Conservation (phyloP, 2,888 invertebrate species). For the Xiphydria camelus region DNA sequence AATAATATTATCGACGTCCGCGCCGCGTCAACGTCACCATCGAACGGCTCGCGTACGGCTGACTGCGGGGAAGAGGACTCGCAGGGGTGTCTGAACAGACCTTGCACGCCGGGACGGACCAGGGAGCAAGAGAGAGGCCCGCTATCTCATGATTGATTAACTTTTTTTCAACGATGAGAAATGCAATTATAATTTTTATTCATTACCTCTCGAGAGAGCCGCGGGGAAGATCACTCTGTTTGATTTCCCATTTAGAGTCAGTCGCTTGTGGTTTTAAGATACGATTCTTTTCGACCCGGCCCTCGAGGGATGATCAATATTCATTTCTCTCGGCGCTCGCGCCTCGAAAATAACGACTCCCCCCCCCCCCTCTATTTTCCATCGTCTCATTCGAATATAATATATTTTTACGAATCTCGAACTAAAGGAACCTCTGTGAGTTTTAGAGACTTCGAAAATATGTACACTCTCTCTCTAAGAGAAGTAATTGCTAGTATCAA, state of each 20-base stretch:
- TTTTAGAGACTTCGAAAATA: no score
- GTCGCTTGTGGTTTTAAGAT: constrained; percentile 56
- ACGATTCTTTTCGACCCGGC: constrained; percentile 48
- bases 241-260: constrained; percentile 51
- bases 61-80: no score
- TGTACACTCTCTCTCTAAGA: no score
- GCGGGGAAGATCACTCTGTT: constrained; percentile 36
- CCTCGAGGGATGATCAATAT: constrained; percentile 48
- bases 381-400: no score
- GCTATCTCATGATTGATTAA: constrained; percentile 55
- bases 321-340: constrained; percentile 43
- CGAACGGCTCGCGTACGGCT: no score
- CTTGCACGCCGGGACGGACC: no score
- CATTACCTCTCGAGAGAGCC: constrained; percentile 44
- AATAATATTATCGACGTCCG: no score
- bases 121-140: not conserved
- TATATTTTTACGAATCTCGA: no score
- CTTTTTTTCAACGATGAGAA: constrained; percentile 50
- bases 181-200: constrained; percentile 59
- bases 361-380: not conserved
- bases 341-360: constrained; percentile 15
- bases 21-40: no score
- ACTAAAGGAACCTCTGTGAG: no score
- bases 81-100: not conserved
- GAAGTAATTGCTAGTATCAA: no score